Evolutionary conservation across 1,140 invertebrate species (phyloP).

Genomic region (Tribolium castaneum): DNA sequence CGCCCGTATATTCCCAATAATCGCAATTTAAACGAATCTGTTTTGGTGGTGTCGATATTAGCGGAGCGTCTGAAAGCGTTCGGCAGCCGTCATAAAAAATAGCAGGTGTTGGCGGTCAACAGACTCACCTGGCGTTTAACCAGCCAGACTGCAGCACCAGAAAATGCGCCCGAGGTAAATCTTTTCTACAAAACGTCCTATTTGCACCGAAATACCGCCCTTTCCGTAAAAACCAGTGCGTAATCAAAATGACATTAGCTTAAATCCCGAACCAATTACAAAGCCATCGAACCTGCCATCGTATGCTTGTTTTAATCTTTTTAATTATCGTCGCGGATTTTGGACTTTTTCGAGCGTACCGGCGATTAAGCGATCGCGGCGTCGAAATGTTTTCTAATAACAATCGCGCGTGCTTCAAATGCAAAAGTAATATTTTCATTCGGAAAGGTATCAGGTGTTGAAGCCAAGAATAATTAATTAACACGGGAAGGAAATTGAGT

Average conservation of each 20-base stretch:
- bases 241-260: slow-evolving; percentile 28
- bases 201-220: neutral
- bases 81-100: slow-evolving; percentile 50
- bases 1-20: slow-evolving; percentile 16
- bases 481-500: slow-evolving; percentile 19
- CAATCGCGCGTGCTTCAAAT: neutral
- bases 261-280: slow-evolving; percentile 4
- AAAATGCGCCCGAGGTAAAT: neutral
- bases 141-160: slow-evolving; percentile 40
- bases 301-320: neutral
- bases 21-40: slow-evolving; percentile 40
- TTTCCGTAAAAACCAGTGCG: neutral
- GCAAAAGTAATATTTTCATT: neutral
- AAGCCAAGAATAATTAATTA: slow-evolving; percentile 31
- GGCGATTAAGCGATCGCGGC: neutral
- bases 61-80: slow-evolving; percentile 34
- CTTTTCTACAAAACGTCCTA: neutral
- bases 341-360: neutral
- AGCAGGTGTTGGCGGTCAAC: slow-evolving; percentile 48
- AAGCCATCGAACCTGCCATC: neutral
- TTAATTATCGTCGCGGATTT: neutral
- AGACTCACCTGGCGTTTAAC: slow-evolving; percentile 46
- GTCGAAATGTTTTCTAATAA: neutral
- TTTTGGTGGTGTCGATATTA: slow-evolving; percentile 37
- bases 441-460: slow-evolving; percentile 19